A percentile compares a stretch with the other conserved stretches of the same genome.
phyloP scores from a whole-genome alignment of 2,888 invertebrate species.

The Lasioglossum villosulum region DNA sequence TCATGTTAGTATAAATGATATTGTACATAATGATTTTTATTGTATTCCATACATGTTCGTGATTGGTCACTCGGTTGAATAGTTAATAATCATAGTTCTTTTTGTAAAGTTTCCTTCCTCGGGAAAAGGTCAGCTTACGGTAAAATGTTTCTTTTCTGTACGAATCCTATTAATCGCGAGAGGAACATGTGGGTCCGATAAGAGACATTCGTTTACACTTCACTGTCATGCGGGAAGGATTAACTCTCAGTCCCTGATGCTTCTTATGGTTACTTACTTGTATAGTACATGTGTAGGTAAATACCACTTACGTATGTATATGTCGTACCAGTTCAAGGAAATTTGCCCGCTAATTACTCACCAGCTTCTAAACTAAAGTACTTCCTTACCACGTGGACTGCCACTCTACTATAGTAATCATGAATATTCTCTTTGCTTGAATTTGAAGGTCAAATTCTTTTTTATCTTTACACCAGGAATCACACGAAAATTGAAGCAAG shows the following conservation, averaged over 20 bases:
- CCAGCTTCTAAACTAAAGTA: too few species aligned
- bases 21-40: too few species aligned
- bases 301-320: too few species aligned
- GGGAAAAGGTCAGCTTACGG: neutral
- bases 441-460: too few species aligned
- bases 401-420: too few species aligned
- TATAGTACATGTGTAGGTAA: neutral
- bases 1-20: too few species aligned
- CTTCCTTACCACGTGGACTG: too few species aligned
- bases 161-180: neutral
- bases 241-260: neutral
- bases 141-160: neutral
- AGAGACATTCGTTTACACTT: constrained; percentile 28
- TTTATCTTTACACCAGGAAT: too few species aligned
- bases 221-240: constrained; percentile 48
- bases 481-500: too few species aligned
- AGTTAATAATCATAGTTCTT: neutral
- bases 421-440: too few species aligned
- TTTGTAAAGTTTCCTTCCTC: neutral
- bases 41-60: neutral
- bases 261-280: neutral
- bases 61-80: neutral
- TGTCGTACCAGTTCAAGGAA: too few species aligned
- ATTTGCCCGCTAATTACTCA: too few species aligned
- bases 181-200: constrained; percentile 39